A percentile compares a stretch with the other conserved stretches of the same genome.
phyloP scores from a whole-genome alignment of 2,113 vertebrate genomes.

The Henicopernis longicauda region DNA sequence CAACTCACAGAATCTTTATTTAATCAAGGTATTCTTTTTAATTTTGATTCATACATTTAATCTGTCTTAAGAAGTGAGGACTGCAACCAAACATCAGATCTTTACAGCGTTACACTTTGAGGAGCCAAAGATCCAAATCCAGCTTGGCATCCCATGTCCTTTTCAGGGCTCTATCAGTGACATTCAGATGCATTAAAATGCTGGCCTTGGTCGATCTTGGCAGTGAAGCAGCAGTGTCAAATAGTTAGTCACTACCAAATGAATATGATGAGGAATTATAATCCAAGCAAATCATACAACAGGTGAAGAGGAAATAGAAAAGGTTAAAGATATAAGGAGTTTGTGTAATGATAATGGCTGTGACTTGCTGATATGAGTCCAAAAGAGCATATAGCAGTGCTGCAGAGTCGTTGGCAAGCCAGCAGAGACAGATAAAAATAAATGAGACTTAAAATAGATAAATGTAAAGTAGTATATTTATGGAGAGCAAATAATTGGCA shows the following conservation, averaged over 20 bases:
- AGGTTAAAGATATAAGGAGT: not conserved
- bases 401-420: not conserved
- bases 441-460: slow-evolving; percentile 29
- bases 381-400: not conserved
- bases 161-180: not conserved
- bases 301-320: not conserved
- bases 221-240: not conserved
- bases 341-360: not conserved
- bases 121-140: not conserved
- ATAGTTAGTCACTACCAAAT: not conserved
- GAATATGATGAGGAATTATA: not conserved
- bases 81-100: not conserved
- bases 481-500: not conserved
- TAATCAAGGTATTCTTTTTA: not conserved
- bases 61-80: not conserved
- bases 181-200: slow-evolving; percentile 16
- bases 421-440: slow-evolving; percentile 21
- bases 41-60: not conserved
- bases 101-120: not conserved
- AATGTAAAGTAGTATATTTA: not conserved
- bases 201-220: not conserved
- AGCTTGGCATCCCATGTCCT: not conserved
- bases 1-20: not conserved
- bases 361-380: not conserved
- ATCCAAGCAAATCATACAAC: not conserved